phyloP scores from a whole-genome alignment of 2,888 invertebrate species.

The Xylota segnis region DNA sequence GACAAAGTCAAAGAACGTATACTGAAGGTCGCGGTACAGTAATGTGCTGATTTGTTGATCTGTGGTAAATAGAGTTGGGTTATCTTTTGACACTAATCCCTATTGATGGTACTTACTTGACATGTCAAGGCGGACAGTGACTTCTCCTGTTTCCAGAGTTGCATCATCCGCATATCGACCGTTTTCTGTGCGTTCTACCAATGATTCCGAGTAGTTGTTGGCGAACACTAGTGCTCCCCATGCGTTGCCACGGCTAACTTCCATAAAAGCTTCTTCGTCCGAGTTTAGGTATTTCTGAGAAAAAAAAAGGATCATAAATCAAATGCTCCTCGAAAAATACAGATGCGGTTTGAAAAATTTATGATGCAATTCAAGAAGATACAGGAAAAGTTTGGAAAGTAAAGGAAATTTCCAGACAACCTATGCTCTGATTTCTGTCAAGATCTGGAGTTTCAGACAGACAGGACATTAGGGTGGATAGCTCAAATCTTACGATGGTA shows the following conservation, averaged over 20 bases:
- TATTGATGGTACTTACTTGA: slow-evolving; percentile 88
- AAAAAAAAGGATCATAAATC: not conserved
- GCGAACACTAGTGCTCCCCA: slow-evolving; percentile 92
- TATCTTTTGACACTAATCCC: not conserved
- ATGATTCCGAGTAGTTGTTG: slow-evolving; percentile 90
- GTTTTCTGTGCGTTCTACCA: slow-evolving; percentile 87
- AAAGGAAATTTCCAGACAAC: no score
- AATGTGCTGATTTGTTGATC: slow-evolving; percentile 96
- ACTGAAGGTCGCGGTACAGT: slow-evolving; percentile 90
- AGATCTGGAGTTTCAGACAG: no score
- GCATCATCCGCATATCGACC: slow-evolving; percentile 87
- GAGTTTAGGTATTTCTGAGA: slow-evolving; percentile 86
- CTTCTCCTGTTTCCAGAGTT: slow-evolving; percentile 87
- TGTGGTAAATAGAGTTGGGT: slow-evolving; percentile 81
- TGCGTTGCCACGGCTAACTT: slow-evolving; percentile 89
- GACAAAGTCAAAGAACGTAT: slow-evolving; percentile 90
- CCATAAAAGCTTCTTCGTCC: slow-evolving; percentile 87
- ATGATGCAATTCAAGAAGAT: no score
- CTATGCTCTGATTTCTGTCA: no score
- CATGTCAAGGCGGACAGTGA: slow-evolving; percentile 91
- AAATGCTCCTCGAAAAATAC: no score
- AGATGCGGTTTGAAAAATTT: no score
- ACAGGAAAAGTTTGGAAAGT: no score
- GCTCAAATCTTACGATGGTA: no score
- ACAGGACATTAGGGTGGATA: no score